Percentiles rank a stretch among this genome's conserved stretches.
These are phyloP conservation scores for Acipenser transmontanus DNA, from an alignment of 2,797 vertebrate genomes.

Conservation along the genomic window DNA sequence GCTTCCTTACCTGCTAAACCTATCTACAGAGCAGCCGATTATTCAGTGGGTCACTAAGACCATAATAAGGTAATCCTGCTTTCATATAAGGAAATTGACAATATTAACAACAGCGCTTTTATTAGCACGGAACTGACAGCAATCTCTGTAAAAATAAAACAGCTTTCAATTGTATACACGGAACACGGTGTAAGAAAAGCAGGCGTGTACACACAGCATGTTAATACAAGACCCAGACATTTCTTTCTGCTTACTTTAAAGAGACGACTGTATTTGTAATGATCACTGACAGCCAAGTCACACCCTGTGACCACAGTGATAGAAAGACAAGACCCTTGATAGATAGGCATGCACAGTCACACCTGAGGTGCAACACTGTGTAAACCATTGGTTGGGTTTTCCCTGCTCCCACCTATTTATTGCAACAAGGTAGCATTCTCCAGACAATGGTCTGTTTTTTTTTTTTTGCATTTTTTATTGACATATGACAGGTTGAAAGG, in stretches of 20 bases:
- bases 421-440: slow-evolving; percentile 27
- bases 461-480: too few relatives aligned
- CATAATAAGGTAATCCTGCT: not conserved
- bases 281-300: slow-evolving; percentile 38
- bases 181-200: too few relatives aligned
- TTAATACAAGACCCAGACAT: slow-evolving; percentile 33
- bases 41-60: not conserved
- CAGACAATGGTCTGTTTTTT: slow-evolving; percentile 18
- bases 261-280: slow-evolving; percentile 19
- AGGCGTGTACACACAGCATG: not conserved
- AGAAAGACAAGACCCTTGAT: slow-evolving; percentile 28
- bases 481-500: too few relatives aligned
- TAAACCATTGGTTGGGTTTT: slow-evolving; percentile 45
- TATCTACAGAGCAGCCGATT: not conserved
- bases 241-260: slow-evolving; percentile 23
- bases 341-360: slow-evolving; percentile 29
- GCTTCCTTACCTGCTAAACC: slow-evolving; percentile 26
- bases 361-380: slow-evolving; percentile 41
- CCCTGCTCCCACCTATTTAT: slow-evolving; percentile 35
- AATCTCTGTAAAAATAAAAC: not conserved
- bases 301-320: slow-evolving; percentile 37
- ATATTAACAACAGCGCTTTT: not conserved
- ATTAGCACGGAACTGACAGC: not conserved
- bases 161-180: too few relatives aligned
- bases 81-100: not conserved